phyloP scores from a whole-genome alignment of 2,797 vertebrate genomes.

The Lindbergichthys nudifrons region DNA sequence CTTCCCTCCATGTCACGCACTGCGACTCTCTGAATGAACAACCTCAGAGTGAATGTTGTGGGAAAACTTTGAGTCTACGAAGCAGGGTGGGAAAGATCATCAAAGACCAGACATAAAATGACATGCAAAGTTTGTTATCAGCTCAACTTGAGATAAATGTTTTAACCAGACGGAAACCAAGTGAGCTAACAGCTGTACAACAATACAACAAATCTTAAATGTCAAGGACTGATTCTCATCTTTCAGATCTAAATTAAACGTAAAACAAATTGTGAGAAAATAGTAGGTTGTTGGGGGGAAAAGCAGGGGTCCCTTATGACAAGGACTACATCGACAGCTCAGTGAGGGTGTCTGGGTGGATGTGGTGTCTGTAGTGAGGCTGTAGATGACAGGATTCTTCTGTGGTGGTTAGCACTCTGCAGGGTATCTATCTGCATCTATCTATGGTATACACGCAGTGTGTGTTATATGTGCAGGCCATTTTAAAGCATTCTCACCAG shows the following conservation, averaged over 20 bases:
- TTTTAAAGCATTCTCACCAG: slow-evolving; percentile 6
- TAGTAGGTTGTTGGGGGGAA: slow-evolving; percentile 4
- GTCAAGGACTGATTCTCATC: too few relatives aligned
- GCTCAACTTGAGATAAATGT: background rate
- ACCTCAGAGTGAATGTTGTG: slow-evolving; percentile 20
- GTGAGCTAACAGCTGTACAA: background rate
- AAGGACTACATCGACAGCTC: slow-evolving; percentile 43
- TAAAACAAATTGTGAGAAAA: slow-evolving; percentile 22
- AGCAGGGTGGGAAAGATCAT: slow-evolving; percentile 11
- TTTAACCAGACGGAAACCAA: background rate
- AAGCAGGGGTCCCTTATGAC: slow-evolving; percentile 46
- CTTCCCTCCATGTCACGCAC: slow-evolving; percentile 77
- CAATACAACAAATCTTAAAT: too few relatives aligned
- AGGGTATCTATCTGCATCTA: slow-evolving; percentile 6
- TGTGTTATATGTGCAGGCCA: background rate
- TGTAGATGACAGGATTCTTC: slow-evolving; percentile 33
- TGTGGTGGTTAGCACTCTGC: slow-evolving; percentile 38
- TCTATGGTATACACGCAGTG: background rate
- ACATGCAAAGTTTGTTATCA: background rate
- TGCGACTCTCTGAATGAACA: slow-evolving; percentile 81
- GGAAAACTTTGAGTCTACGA: slow-evolving; percentile 23
- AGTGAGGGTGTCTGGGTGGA: slow-evolving; percentile 44
- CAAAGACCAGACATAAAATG: background rate
- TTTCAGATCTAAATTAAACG: slow-evolving; percentile 28
- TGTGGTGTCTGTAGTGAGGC: slow-evolving; percentile 51